phyloP scores from a whole-genome alignment of 2,888 invertebrate genomes.

The Crioceris asparagi region DNA sequence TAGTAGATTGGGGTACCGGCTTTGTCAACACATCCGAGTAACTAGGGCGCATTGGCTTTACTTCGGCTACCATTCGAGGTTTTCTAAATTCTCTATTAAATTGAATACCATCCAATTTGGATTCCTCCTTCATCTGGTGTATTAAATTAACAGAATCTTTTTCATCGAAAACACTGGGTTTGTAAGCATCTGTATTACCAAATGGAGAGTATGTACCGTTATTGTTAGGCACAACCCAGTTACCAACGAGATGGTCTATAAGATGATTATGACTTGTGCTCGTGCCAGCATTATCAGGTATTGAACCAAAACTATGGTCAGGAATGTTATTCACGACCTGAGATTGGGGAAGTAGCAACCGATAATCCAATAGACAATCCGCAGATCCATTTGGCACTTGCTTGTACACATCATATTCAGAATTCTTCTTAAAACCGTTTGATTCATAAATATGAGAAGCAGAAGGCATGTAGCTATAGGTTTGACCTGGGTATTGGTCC shows the following conservation, averaged over 20 bases:
- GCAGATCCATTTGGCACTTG: conserved; percentile 24
- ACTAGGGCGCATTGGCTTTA: conserved; percentile 76
- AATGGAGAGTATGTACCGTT: conserved; percentile 66
- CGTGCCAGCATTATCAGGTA: conserved; percentile 16
- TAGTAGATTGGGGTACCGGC: conserved; percentile 36
- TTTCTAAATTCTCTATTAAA: conserved; percentile 46
- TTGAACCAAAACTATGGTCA: conserved; percentile 15
- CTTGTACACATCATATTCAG: conserved; percentile 24
- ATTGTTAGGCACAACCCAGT: conserved; percentile 57
- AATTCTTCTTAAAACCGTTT: conserved; percentile 20
- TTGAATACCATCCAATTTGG: conserved; percentile 26
- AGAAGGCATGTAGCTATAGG: conserved; percentile 23
- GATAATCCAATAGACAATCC: conserved; percentile 17
- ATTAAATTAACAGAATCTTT: conserved; percentile 19
- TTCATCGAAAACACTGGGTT: conserved; percentile 35
- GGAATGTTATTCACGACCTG: conserved; percentile 18
- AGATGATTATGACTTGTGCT: conserved; percentile 35
- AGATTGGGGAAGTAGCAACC: conserved; percentile 11
- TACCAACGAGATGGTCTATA: conserved; percentile 60
- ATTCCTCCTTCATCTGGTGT: conserved; percentile 26
- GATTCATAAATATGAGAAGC: conserved; percentile 20
- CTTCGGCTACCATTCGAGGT: conserved; percentile 68
- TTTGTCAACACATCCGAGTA: conserved; percentile 78
- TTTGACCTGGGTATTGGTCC: conserved; percentile 17
- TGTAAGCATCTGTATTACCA: conserved; percentile 49